phyloP scores from a whole-genome alignment of 2,888 invertebrate genomes.

The Unio pictorum region DNA sequence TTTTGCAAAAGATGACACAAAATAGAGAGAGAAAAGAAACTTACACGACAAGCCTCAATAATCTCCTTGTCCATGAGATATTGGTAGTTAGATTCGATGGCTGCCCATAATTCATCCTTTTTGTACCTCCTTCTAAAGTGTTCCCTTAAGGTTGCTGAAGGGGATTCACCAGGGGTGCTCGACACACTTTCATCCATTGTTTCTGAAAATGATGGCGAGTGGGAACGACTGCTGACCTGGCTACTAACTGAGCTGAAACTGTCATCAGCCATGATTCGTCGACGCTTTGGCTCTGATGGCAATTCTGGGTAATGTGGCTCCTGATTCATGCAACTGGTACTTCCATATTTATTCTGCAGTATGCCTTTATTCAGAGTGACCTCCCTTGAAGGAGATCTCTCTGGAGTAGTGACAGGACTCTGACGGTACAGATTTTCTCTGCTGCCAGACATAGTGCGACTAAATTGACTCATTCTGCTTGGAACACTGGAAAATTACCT shows the following conservation, averaged over 20 bases:
- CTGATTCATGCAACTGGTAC: constrained; percentile 29
- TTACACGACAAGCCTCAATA: constrained; percentile 87
- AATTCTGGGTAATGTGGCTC: constrained; percentile 34
- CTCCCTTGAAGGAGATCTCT: constrained; percentile 23
- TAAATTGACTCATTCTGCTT: constrained; percentile 27
- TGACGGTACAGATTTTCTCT: constrained; percentile 32
- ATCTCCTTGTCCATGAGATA: constrained; percentile 96
- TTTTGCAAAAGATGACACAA: too few relatives aligned
- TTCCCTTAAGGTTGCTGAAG: constrained; percentile 57
- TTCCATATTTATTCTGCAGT: constrained; percentile 21
- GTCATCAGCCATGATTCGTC: constrained; percentile 53
- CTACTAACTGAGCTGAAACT: constrained; percentile 40
- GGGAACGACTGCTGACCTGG: constrained; percentile 52
- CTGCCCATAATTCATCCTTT: constrained; percentile 89
- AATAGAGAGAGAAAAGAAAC: neutral
- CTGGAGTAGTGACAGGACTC: constrained; percentile 21
- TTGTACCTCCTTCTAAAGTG: constrained; percentile 72
- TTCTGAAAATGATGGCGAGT: constrained; percentile 53
- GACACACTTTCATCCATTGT: constrained; percentile 47
- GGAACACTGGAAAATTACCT: neutral
- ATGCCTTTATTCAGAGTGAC: constrained; percentile 13
- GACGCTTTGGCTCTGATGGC: constrained; percentile 56
- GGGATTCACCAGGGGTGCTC: constrained; percentile 55
- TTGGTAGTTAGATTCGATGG: constrained; percentile 91
- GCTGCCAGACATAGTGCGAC: constrained; percentile 26